Percentiles rank a stretch among this genome's conserved stretches.
These are phyloP conservation scores for Cryptoblepharus egeriae DNA, from an alignment of 2,797 vertebrate genomes.

Conservation along the genomic window DNA sequence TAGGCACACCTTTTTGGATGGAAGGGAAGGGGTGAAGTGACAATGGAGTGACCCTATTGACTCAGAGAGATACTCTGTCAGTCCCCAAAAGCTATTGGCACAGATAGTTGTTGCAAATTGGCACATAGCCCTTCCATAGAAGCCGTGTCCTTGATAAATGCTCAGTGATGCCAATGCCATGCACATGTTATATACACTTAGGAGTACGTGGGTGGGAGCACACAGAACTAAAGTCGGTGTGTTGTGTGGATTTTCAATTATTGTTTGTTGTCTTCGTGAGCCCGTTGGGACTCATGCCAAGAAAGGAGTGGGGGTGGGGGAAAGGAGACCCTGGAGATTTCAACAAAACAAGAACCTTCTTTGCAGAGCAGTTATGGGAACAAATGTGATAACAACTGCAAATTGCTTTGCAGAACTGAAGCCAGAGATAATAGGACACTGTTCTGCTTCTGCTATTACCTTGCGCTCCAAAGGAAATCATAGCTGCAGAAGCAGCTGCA, in stretches of 20 bases:
- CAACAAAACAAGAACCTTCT: not conserved
- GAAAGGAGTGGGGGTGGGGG: no score
- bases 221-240: not conserved
- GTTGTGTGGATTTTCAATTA: not conserved
- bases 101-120: no score
- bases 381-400: not conserved
- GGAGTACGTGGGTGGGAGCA: not conserved
- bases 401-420: not conserved
- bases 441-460: not conserved
- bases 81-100: no score
- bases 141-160: no score
- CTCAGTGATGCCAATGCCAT: no score
- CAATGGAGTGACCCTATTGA: no score
- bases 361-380: not conserved
- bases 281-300: not conserved
- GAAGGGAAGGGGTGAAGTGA: no score
- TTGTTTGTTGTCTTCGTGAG: not conserved
- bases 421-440: not conserved
- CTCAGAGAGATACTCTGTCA: no score
- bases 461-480: not conserved
- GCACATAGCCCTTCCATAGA: no score
- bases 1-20: no score
- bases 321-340: no score
- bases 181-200: not conserved
- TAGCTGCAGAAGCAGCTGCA: slow-evolving; percentile 5